A percentile compares a stretch with the other conserved stretches of the same genome.
These are phyloP conservation scores for Zeuzera pyrina DNA, from an alignment of 2,888 invertebrate genomes.

Conservation along the genomic window DNA sequence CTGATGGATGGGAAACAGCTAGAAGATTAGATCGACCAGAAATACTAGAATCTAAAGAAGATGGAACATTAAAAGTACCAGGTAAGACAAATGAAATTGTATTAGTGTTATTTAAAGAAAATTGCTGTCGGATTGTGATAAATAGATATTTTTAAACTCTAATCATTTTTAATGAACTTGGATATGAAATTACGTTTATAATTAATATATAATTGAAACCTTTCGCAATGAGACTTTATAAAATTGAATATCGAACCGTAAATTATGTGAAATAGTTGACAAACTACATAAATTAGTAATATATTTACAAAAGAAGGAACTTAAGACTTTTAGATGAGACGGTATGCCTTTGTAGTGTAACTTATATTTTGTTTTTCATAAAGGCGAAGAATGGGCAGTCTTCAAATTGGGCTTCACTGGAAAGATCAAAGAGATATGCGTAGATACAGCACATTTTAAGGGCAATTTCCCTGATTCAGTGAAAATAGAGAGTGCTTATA, in stretches of 20 bases:
- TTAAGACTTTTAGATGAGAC: too few species aligned
- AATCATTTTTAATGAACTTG: conserved; percentile 1
- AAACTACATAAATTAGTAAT: too few species aligned
- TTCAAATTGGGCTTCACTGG: conserved; percentile 73
- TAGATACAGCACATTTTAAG: conserved; percentile 76
- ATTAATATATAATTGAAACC: too few species aligned
- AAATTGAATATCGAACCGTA: too few species aligned
- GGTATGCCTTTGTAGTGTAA: too few species aligned
- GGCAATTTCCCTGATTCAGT: conserved; percentile 77
- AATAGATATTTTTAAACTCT: conserved; percentile 1
- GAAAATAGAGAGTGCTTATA: conserved; percentile 65
- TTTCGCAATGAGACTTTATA: too few species aligned
- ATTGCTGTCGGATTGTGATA: conserved; percentile 3
- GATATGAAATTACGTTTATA: too few species aligned
- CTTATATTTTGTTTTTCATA: conserved; percentile 15
- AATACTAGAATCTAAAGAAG: conserved; percentile 62
- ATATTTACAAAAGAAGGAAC: too few species aligned
- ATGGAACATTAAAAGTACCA: conserved; percentile 71
- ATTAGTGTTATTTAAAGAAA: too few species aligned
- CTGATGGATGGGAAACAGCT: conserved; percentile 79
- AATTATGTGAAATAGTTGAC: too few species aligned
- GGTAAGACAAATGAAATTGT: conserved; percentile 43
- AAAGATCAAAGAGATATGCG: conserved; percentile 56
- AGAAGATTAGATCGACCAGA: conserved; percentile 74
- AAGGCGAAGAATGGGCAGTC: conserved; percentile 76